Percentiles rank a stretch among this genome's conserved stretches.
Conservation (phyloP, 2,888 invertebrate genomes). For the Cantharis nigra region DNA sequence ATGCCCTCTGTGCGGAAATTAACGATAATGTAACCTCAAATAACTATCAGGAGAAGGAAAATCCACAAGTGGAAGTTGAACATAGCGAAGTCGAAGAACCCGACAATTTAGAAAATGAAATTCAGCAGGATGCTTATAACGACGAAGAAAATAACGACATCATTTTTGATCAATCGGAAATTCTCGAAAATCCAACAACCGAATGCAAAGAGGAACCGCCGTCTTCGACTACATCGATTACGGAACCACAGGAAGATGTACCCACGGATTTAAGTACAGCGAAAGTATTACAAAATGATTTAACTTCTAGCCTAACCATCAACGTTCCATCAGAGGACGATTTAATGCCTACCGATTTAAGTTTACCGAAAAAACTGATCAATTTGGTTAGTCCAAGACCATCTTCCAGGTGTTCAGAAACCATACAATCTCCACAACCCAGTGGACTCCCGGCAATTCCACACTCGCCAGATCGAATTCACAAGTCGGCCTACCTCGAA, state of each 20-base stretch:
- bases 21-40: background rate
- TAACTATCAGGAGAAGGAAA: background rate
- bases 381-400: slow-evolving; percentile 59
- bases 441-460: slow-evolving; percentile 73
- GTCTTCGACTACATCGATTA: background rate
- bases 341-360: slow-evolving; percentile 63
- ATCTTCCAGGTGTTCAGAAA: slow-evolving; percentile 71
- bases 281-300: slow-evolving; percentile 13
- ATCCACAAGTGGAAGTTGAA: background rate
- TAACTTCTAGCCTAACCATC: slow-evolving; percentile 13
- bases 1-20: slow-evolving; percentile 32
- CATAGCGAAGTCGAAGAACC: slow-evolving; percentile 27
- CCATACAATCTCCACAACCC: slow-evolving; percentile 74
- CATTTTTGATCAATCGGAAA: background rate
- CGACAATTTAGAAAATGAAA: slow-evolving; percentile 33
- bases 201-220: background rate
- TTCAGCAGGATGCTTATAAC: background rate
- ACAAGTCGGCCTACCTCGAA: slow-evolving; percentile 66
- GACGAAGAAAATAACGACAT: background rate
- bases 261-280: slow-evolving; percentile 47
- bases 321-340: slow-evolving; percentile 48
- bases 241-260: slow-evolving; percentile 21
- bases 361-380: slow-evolving; percentile 58
- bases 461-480: slow-evolving; percentile 67
- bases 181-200: background rate